Evolutionary conservation across 2,113 vertebrate species (phyloP).

Genomic region (Porphyrio hochstetteri): DNA sequence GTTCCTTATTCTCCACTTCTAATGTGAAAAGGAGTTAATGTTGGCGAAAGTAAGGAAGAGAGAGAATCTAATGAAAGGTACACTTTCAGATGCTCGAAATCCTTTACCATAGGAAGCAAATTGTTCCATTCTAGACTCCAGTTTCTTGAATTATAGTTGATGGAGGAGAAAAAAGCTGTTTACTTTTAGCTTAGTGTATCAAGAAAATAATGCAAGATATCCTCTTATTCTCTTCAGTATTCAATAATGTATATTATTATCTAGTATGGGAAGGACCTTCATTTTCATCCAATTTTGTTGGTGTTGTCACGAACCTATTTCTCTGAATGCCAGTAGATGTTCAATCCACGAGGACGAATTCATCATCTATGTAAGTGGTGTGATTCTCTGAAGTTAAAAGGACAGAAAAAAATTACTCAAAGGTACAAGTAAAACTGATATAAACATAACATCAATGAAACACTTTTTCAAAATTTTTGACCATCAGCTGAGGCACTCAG

Average conservation of each 20-base stretch:
- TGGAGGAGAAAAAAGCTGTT: not conserved
- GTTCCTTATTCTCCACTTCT: not conserved
- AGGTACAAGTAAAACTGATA: not conserved
- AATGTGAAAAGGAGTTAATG: not conserved
- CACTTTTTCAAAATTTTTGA: not conserved
- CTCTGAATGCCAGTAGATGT: not conserved
- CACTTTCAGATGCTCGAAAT: not conserved
- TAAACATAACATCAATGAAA: not conserved
- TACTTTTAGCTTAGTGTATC: not conserved
- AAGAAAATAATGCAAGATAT: not conserved
- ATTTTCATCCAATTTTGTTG: not conserved
- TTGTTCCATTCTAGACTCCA: not conserved
- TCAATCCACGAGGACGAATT: not conserved
- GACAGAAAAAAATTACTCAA: not conserved
- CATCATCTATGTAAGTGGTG: not conserved
- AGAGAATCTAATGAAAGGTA: not conserved
- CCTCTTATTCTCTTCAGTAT: not conserved
- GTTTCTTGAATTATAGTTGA: constrained; percentile 17
- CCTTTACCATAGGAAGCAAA: not conserved
- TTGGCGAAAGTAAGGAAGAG: not conserved
- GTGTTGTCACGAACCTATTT: not conserved
- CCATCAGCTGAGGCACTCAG: not conserved
- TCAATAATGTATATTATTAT: not conserved
- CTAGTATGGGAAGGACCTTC: not conserved
- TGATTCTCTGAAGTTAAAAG: not conserved